Percentiles rank a stretch among this genome's conserved stretches.
phyloP scores from a whole-genome alignment of 2,888 invertebrate genomes.

The Sphaerophoria taeniata region DNA sequence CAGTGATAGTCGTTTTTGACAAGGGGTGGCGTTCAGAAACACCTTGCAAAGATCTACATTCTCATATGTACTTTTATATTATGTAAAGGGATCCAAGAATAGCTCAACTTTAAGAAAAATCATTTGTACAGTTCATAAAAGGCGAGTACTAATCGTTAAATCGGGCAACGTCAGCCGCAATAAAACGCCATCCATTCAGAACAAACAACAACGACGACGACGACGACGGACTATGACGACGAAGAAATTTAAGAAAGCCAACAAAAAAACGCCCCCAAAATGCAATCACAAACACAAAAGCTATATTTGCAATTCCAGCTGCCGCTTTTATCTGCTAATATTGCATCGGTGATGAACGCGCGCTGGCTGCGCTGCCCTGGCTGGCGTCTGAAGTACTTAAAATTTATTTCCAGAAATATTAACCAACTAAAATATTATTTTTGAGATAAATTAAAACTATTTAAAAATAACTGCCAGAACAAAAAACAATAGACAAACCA shows the following conservation, averaged over 20 bases:
- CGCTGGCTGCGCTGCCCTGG: no score
- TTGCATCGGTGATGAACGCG: background rate
- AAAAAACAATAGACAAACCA: conserved; percentile 56
- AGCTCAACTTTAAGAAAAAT: conserved; percentile 35
- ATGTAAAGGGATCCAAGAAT: conserved; percentile 39
- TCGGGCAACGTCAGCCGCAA: conserved; percentile 58
- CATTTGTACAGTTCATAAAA: conserved; percentile 31
- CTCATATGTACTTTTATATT: no score
- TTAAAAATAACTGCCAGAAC: background rate
- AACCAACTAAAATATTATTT: conserved; percentile 18
- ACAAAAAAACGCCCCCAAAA: conserved; percentile 57
- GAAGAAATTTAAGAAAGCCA: conserved; percentile 19
- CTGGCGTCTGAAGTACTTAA: conserved; percentile 61
- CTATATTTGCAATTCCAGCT: conserved; percentile 63
- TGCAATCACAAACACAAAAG: conserved; percentile 11
- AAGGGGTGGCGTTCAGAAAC: conserved; percentile 46
- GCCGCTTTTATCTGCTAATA: conserved; percentile 7
- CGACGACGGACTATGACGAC: background rate
- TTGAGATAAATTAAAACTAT: conserved; percentile 13
- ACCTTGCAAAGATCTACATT: conserved; percentile 46
- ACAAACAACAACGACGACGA: background rate
- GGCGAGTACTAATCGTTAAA: conserved; percentile 63
- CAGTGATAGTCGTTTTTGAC: conserved; percentile 50
- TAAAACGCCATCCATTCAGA: conserved; percentile 45
- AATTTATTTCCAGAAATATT: conserved; percentile 37